phyloP scores from a whole-genome alignment of 2,797 vertebrate genomes.

The Onychomys arenicola region DNA sequence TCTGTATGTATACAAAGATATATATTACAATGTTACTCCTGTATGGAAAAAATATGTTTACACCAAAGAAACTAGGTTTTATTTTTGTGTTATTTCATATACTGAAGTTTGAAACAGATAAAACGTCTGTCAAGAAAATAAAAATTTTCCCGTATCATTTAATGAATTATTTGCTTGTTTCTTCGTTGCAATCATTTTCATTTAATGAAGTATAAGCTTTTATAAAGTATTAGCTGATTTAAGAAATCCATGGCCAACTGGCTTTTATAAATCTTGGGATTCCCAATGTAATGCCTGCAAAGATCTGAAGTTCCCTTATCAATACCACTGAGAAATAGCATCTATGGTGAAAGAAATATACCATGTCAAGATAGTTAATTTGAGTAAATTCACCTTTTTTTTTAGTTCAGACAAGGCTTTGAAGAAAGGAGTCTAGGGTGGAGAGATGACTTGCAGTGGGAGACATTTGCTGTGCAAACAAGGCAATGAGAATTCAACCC shows the following conservation, averaged over 20 bases:
- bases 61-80: not conserved
- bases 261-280: too few species aligned
- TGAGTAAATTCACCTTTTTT: slow-evolving; percentile 2
- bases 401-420: not conserved
- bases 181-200: not conserved
- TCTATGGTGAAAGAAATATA: not conserved
- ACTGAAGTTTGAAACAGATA: not conserved
- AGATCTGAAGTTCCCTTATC: not conserved
- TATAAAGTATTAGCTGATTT: not conserved
- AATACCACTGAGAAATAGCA: not conserved
- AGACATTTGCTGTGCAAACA: not conserved
- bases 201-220: not conserved
- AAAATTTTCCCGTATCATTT: not conserved
- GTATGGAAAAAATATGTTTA: too few species aligned
- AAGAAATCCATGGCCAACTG: not conserved
- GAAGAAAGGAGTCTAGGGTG: not conserved
- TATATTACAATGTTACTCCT: not conserved
- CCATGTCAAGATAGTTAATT: not conserved
- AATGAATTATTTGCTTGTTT: not conserved
- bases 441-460: not conserved
- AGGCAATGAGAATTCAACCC: not conserved
- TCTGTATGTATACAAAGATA: not conserved
- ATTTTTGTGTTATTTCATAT: too few species aligned
- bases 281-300: not conserved
- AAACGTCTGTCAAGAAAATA: not conserved